Base-by-base conservation (phyloP, 2,113 vertebrate species). In the Geococcyx californianus region DNA sequence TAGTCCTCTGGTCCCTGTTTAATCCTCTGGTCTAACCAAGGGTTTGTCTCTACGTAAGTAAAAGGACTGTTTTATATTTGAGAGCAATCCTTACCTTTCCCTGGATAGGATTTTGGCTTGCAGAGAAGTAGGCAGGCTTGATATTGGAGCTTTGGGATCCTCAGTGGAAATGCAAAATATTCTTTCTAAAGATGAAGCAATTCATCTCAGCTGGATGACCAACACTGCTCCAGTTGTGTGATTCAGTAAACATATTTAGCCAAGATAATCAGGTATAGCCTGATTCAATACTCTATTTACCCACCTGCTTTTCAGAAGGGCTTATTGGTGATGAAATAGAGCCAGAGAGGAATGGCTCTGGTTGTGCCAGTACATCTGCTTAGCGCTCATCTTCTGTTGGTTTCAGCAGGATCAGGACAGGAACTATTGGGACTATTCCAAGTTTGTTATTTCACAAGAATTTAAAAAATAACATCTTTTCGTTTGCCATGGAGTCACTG, bases 391-490 rank as follows among this genome's bases (percentile, higher is more conserved):
- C 82, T 54, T 24, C 69, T 36, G 42, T 3, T 70, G 40, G 44
- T 94, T 95, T 75, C 79, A 40, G 36, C 2, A 60, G 51, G 75
- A 44, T 83, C 67, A 70, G 78, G 18, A 6, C 56, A 55, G 63
- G 63, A 94, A 42, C 74, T 58, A 16, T 2, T 94, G 70, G 87
- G 70, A 54, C 47, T 34, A 2, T 34, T 91, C 79, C 85, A 96
- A 73, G 51, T 93, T 74, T 80, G 70, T 93, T 89, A 74, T 91
- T 93, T 88, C 72, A 91, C 36, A 90, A 25, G 23, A 47, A 88
- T 78, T 85, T 74, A 4, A 81, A 91, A 74, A 63, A 66, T 29
- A 93, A 52, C 87, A 74, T 42, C 45, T 93, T 93, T 88, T 77
- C 51, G 64, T 94, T 89, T 93, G 56, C 78, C 47, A 56, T 77